Evolutionary conservation across 2,888 invertebrate genomes (phyloP).

Genomic region (Eupithecia vulgata): DNA sequence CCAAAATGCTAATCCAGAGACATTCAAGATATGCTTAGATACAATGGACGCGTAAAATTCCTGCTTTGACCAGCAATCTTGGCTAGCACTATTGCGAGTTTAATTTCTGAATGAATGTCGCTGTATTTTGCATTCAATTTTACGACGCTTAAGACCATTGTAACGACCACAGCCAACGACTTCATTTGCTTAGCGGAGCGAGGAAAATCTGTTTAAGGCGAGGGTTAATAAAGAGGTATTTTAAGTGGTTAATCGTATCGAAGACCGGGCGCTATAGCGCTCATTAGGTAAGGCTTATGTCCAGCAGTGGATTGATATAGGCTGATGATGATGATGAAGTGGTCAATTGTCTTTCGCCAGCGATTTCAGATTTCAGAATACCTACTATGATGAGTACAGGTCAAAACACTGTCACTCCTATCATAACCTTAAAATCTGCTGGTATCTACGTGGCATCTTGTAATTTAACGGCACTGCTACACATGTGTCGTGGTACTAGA

Average conservation of each 20-base stretch:
- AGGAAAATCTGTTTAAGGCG: slow-evolving; percentile 16
- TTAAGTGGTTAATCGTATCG: not conserved
- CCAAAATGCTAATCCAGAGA: not conserved
- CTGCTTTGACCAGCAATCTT: not conserved
- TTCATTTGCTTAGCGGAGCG: slow-evolving; percentile 36
- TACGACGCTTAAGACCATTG: slow-evolving; percentile 33
- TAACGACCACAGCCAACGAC: slow-evolving; percentile 33
- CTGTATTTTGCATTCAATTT: slow-evolving; percentile 32
- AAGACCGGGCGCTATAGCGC: not conserved
- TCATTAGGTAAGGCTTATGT: not conserved
- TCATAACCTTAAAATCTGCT: too few relatives aligned
- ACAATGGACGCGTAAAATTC: not conserved
- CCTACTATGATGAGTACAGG: not conserved
- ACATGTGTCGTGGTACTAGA: not conserved
- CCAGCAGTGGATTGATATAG: not conserved
- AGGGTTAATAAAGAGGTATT: slow-evolving; percentile 15
- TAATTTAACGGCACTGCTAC: not conserved
- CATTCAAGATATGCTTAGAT: not conserved
- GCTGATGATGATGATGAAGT: not conserved
- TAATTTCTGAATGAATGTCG: slow-evolving; percentile 9
- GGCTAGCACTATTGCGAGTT: not conserved
- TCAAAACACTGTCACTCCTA: not conserved
- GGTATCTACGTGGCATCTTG: not conserved
- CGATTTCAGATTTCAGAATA: not conserved
- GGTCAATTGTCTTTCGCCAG: not conserved